Evolutionary conservation across 2,113 vertebrate genomes (phyloP).

Genomic region (Brachyhypopomus gauderio): DNA sequence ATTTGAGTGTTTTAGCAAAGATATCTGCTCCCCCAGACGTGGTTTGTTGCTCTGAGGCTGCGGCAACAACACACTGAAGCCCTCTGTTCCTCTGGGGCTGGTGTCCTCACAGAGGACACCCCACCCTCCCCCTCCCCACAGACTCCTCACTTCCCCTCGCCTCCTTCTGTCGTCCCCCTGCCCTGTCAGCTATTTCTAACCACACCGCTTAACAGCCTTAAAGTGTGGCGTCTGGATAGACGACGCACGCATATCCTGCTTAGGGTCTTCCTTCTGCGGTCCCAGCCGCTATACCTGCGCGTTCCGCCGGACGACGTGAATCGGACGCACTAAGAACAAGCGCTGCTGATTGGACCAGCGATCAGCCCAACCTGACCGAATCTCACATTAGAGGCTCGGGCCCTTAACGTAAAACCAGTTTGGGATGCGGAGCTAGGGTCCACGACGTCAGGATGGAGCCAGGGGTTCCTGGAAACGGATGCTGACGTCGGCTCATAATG

Average conservation of each 20-base stretch:
- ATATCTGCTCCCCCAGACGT: background rate
- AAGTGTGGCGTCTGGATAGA: background rate
- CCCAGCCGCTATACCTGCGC: background rate
- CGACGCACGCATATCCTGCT: background rate
- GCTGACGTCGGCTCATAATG: too few species aligned
- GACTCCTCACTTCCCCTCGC: background rate
- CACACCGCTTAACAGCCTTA: background rate
- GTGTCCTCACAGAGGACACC: background rate
- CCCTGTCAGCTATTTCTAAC: constrained; percentile 16
- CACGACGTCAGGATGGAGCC: too few species aligned
- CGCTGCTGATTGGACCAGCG: too few species aligned
- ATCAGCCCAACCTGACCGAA: too few species aligned
- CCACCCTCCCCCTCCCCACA: background rate
- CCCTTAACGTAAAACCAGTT: too few species aligned
- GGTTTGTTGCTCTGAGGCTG: too few species aligned
- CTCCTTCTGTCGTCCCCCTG: background rate
- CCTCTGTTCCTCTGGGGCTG: background rate
- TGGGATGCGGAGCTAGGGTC: too few species aligned
- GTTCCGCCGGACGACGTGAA: background rate
- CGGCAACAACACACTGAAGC: background rate
- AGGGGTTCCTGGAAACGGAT: too few species aligned
- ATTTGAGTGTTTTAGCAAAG: background rate
- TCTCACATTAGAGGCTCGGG: too few species aligned
- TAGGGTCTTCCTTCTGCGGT: background rate
- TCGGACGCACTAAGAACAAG: background rate